A percentile compares a stretch with the other conserved stretches of the same genome.
These are phyloP conservation scores for Pogoniulus pusillus DNA, from an alignment of 2,797 vertebrate species.

Conservation along the genomic window DNA sequence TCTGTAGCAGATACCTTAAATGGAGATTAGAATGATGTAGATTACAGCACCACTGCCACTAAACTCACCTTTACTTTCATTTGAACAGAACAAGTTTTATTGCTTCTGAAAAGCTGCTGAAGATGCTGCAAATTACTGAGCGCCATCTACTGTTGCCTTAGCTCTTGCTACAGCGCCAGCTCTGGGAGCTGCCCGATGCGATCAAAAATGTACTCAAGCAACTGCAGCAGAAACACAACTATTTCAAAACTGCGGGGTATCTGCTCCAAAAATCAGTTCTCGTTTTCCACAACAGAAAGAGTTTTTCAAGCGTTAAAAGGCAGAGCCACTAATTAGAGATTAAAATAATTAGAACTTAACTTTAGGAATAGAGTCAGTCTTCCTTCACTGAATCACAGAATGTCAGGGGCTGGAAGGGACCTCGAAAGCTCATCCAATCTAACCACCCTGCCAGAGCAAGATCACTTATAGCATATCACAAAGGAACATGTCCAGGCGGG, in stretches of 20 bases:
- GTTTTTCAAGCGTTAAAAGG: not conserved
- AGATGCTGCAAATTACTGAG: conserved; percentile 21
- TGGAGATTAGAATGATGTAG: not conserved
- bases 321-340: not conserved
- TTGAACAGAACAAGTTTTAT: not conserved
- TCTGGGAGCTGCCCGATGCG: not conserved
- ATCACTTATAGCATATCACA: no score
- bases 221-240: not conserved
- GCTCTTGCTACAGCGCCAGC: not conserved
- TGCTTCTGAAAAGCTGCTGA: not conserved
- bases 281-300: no score
- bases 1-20: not conserved
- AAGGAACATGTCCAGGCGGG: no score
- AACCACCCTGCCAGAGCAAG: no score
- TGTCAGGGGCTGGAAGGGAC: no score
- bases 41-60: not conserved
- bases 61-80: not conserved
- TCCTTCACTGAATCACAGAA: no score
- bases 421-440: no score
- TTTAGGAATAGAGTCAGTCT: not conserved
- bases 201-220: not conserved
- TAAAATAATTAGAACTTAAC: not conserved
- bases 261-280: no score
- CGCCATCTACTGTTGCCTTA: conserved; percentile 45
- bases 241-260: no score